These are phyloP conservation scores for Allolobophora icterica DNA, from an alignment of 2,888 invertebrate genomes.

Conservation along the genomic window DNA sequence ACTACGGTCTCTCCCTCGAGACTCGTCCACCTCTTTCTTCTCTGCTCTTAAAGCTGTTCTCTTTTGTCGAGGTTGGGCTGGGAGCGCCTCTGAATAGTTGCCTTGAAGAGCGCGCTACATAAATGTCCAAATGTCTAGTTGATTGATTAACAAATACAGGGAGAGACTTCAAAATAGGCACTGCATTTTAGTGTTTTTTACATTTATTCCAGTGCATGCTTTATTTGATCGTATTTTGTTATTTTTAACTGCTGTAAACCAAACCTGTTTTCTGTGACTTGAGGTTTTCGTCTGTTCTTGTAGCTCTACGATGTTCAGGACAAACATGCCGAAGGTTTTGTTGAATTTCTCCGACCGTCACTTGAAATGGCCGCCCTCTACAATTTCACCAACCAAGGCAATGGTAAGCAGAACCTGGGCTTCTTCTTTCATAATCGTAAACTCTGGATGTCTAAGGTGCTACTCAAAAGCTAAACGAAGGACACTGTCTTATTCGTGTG, in stretches of 20 bases:
- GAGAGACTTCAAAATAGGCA: too few relatives aligned
- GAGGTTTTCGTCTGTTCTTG: conserved; percentile 29
- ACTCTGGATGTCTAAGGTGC: too few relatives aligned
- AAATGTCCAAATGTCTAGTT: too few relatives aligned
- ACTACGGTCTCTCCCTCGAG: too few relatives aligned
- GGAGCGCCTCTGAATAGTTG: too few relatives aligned
- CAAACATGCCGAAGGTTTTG: conserved; percentile 79
- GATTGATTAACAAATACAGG: too few relatives aligned
- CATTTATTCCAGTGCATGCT: background rate
- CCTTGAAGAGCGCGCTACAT: too few relatives aligned
- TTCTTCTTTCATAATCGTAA: background rate
- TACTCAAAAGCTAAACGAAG: too few relatives aligned
- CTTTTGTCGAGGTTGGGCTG: too few relatives aligned
- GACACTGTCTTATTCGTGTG: too few relatives aligned
- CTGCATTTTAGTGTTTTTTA: background rate
- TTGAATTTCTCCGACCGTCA: conserved; percentile 79
- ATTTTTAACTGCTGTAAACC: background rate
- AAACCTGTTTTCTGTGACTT: background rate
- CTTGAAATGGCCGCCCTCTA: conserved; percentile 84
- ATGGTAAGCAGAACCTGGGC: conserved; percentile 41
- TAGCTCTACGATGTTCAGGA: conserved; percentile 78
- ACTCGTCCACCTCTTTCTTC: too few relatives aligned
- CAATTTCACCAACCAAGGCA: conserved; percentile 83
- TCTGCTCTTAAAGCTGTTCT: too few relatives aligned
- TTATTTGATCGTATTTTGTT: background rate